These are phyloP conservation scores for Clanis bilineata DNA, from an alignment of 2,888 invertebrate species.

Conservation along the genomic window DNA sequence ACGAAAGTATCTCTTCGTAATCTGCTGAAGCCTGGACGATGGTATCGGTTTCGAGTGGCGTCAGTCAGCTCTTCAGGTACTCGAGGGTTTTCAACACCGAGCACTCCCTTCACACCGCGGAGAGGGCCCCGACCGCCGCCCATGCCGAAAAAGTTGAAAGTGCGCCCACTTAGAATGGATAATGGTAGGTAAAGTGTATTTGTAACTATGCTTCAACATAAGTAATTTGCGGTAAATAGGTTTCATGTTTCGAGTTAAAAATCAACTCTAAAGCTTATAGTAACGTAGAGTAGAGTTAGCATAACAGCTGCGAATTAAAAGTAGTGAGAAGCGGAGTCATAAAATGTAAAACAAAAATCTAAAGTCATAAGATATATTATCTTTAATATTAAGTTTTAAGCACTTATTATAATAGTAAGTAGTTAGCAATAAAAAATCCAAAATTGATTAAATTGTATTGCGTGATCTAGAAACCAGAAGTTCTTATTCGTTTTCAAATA, in stretches of 20 bases:
- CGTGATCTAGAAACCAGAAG: no score
- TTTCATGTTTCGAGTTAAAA: no score
- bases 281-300: no score
- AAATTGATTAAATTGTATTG: not conserved
- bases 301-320: no score
- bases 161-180: conserved; percentile 67
- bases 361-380: no score
- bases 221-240: no score
- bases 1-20: conserved; percentile 79
- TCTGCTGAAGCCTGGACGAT: conserved; percentile 85
- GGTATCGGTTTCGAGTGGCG: conserved; percentile 91
- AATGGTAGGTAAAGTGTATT: conserved; percentile 50
- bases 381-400: no score
- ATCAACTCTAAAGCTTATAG: no score
- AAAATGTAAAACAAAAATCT: no score
- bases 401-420: no score
- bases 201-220: not conserved
- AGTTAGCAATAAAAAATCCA: no score
- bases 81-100: conserved; percentile 85
- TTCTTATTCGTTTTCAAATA: not conserved
- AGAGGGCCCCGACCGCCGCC: conserved; percentile 84
- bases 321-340: no score
- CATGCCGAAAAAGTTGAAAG: conserved; percentile 83
- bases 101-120: conserved; percentile 81
- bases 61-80: conserved; percentile 88